Base-by-base conservation (phyloP, 2,113 vertebrate species). In the Sander lucioperca region DNA sequence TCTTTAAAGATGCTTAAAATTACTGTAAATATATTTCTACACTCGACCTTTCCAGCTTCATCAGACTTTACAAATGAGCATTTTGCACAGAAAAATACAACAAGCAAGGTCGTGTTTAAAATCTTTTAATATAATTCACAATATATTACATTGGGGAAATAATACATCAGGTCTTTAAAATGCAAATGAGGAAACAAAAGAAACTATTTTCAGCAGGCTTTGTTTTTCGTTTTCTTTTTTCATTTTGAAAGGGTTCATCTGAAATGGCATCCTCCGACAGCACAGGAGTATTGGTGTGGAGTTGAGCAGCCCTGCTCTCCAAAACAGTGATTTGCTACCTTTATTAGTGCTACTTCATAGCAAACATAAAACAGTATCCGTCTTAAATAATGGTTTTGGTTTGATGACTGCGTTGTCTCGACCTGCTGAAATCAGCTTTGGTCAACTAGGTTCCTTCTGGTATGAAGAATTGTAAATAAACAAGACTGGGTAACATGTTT, bases 61-160 rank as follows among this genome's bases (percentile, higher is more conserved):
- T 27, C 12, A 16, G 11, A 30, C 6, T 53, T 69, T 50, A 14
- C 6, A 61, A 36, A 27, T 13, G 2, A 50, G 6, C 21, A 27
- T 0, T 14, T 12, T 1, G 3, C 25, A 15, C 11, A 56, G 10
- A 58, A 8, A 48, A 71, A 56, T 3, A 57, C 11, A 33, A 47
- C 6, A 25, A 19, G 0, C 25, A 19, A 58, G 15, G 12, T n/a
- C 23, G 62, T 77, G 80, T 93, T 93, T 92, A 91, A 92, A 90
- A 84, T 91, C 79, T 87, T 95, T 95, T 94, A 95, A 91, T 95
- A 89, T 86, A 94, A 90, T 92, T 92, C 93, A 95, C 93, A 94
- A 93, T 92, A 94, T 94, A 80, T 93, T 93, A 94, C 93, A 95
- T 33, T 18, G 82, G 83, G 74, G 87, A 93, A 94, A 91, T 88